Base-by-base conservation (phyloP, 2,113 vertebrate genomes). In the Myanophis thanlyinensis region DNA sequence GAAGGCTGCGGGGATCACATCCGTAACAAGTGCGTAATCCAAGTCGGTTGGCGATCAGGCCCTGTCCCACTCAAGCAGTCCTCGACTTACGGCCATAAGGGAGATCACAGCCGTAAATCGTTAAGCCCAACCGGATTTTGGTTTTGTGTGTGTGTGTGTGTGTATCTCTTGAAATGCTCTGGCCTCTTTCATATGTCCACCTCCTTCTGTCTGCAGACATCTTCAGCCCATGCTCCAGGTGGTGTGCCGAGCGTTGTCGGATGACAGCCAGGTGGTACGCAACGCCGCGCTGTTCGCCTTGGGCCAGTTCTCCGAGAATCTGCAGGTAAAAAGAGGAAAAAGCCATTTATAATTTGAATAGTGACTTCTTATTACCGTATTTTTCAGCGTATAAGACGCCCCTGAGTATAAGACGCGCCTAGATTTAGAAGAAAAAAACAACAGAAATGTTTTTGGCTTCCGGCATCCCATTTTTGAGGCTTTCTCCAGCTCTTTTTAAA, bases 1-100 rank as follows among this genome's bases (percentile, higher is more conserved):
- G 98, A 99, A 87, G 98, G 98, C 92, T 99, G 98, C 93, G 98
- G 98, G 0, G 98, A 99, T 95, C 97, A 98, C 96, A 99, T 99
- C 93, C 98, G 98, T 56, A 98, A 98, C 30, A 98, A 98, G 98
- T 99, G 94, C 5, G 95, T 84, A 80, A 20, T 18, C 27, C 48
- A 22, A 22, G 11, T 8, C 35, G 2, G 30, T n/a, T 12, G 51
- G 47, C 52, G 4, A 48, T 59, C 59, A n/a, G 30, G 59, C 62
- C 62, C 30, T n/a, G 12, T 59, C 4, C 27, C 11, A 5, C 11
- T n/a, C 25, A 62, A 3, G 56, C 27, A 3, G 25, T 30, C 25
- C 56, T 59, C 59, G 27, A 62, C 56, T 4, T 30, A 59, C 11
- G 11, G 27, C 27, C 27, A 0, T 12, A 11, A 62, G 59, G 59